Base-by-base conservation (phyloP, 2,888 invertebrate genomes). In the Sarcophaga variegata region DNA sequence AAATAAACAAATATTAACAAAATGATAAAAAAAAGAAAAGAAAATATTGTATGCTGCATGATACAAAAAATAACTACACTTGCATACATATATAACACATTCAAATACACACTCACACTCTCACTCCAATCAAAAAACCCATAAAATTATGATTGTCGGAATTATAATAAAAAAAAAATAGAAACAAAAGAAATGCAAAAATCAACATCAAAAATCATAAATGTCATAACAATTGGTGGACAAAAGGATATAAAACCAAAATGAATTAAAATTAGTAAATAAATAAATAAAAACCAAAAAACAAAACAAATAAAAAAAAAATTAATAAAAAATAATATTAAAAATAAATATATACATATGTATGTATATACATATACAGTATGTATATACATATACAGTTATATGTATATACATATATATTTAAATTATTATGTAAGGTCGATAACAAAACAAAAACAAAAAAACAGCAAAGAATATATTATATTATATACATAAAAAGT, bases 401-500 rank as follows among this genome's bases (percentile, higher is more conserved):
- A 14, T 14, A 49, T 49, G 14, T 49, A 84, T 63, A 71, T 49
- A 84, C 69, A 83, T 71, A 83, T 81, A 88, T 79, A 88, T 87
- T 85, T 74, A 78, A 84, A 85, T 83, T 85, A 83, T 71, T 88
- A 81, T 82, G 79, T 88, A 88, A 86, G 84, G 84, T 84, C 83
- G 83, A 81, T 14, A 49, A 49, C 49, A 49, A 49, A 49, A 49
- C 49, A 49, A 49, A 49, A 49, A 49, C 2, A 49, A 86, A 75
- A 79, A 82, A 85, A 76, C 85, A 83, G 74, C 83, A 88, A 88
- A 86, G 83, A 75, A 85, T 87, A 88, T 88, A 85, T 88, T 83
- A 88, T 87, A 88, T 87, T 88, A 87, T 88, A 88, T 83, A 88
- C 87, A 89, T 89, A 88, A 89, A 89, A 89, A 87, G 49, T 49